Evolutionary conservation across 2,888 invertebrate genomes (phyloP).

Genomic region (Hirtodrosophila alboralis): DNA sequence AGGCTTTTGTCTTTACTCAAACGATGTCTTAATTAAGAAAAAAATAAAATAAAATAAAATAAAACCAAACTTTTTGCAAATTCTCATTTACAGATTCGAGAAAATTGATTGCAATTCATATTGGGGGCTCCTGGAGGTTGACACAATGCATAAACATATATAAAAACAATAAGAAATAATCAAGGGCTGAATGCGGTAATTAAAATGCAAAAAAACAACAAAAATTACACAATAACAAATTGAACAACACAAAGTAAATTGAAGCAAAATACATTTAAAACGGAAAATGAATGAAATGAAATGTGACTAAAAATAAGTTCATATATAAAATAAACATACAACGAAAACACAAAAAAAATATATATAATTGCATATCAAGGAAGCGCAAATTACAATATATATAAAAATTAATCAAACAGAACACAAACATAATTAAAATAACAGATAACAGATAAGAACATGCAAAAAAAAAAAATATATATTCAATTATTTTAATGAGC

Average conservation of each 20-base stretch:
- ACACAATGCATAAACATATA: conserved; percentile 28
- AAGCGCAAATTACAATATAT: conserved; percentile 49
- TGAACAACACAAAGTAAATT: conserved; percentile 34
- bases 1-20: conserved; percentile 18
- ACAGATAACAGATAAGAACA: conserved; percentile 32
- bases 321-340: conserved; percentile 33
- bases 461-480: no score
- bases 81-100: conserved; percentile 19
- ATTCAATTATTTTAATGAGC: conserved; percentile 26
- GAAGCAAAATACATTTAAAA: conserved; percentile 17
- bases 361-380: conserved; percentile 53
- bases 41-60: no score
- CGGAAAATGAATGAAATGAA: conserved; percentile 38
- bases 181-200: conserved; percentile 47
- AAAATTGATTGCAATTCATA: conserved; percentile 34
- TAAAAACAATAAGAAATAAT: conserved; percentile 57
- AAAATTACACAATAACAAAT: conserved; percentile 13
- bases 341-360: no score
- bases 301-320: conserved; percentile 51
- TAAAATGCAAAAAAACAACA: conserved; percentile 48
- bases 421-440: conserved; percentile 33
- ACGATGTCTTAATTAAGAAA: conserved; percentile 35
- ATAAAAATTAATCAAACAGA: conserved; percentile 25
- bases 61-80: background rate
- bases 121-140: no score